Conservation (phyloP, 53 echinoderm and acorn worm species). For the Zoroaster sp. region DNA sequence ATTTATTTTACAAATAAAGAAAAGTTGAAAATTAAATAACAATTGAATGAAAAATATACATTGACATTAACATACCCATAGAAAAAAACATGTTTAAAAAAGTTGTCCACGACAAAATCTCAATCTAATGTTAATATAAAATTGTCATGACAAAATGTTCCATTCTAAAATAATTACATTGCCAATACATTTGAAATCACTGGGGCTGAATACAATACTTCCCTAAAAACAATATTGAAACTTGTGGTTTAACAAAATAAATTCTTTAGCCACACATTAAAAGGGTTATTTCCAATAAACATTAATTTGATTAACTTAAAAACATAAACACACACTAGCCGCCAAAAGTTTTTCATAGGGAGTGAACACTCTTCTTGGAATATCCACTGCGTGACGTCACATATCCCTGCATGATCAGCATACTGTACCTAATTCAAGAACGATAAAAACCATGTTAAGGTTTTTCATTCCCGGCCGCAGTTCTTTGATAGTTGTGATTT, state of each 20-base stretch:
- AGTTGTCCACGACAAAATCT: not conserved
- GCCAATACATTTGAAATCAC: too few relatives aligned
- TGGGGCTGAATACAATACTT: not conserved
- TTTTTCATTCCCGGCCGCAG: conserved; percentile 96
- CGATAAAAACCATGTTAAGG: conserved; percentile 84
- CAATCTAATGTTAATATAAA: not conserved
- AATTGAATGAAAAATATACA: not conserved
- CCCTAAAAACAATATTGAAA: not conserved
- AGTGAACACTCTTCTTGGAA: not conserved
- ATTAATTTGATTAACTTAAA: too few relatives aligned
- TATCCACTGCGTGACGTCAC: not conserved
- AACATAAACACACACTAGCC: too few relatives aligned
- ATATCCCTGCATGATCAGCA: not conserved
- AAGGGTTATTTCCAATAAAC: too few relatives aligned
- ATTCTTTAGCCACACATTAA: not conserved
- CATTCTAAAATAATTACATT: not conserved
- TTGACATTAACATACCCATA: not conserved
- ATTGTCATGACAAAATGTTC: not conserved
- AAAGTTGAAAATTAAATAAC: too few relatives aligned
- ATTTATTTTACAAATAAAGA: not conserved
- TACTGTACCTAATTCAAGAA: conserved; percentile 95
- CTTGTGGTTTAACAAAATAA: not conserved
- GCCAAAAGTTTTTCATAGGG: conserved; percentile 41
- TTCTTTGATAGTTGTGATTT: conserved; percentile 83
- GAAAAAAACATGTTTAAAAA: not conserved